phyloP scores from a whole-genome alignment of 2,888 invertebrate species.

The Scaptomyza reducta region DNA sequence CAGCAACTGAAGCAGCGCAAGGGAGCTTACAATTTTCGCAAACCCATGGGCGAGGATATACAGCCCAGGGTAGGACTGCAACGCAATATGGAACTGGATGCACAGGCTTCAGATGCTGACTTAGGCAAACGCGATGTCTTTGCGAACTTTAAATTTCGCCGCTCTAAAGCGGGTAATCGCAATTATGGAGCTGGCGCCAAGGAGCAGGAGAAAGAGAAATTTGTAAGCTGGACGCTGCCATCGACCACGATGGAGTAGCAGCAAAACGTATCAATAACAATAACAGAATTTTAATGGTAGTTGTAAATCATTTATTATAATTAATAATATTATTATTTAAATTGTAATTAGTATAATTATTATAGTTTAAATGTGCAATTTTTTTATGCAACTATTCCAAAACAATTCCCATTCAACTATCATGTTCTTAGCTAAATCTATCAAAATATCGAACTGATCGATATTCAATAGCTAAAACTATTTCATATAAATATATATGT shows the following conservation, averaged over 20 bases:
- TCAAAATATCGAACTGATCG: slow-evolving; percentile 23
- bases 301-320: slow-evolving; percentile 48
- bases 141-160: slow-evolving; percentile 82
- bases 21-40: slow-evolving; percentile 82
- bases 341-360: slow-evolving; percentile 32
- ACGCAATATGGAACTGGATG: slow-evolving; percentile 71
- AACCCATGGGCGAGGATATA: slow-evolving; percentile 52
- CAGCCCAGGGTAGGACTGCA: slow-evolving; percentile 64
- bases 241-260: slow-evolving; percentile 52
- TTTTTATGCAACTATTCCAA: slow-evolving; percentile 73
- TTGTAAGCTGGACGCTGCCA: slow-evolving; percentile 78
- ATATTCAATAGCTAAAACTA: slow-evolving; percentile 38
- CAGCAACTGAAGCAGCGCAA: slow-evolving; percentile 76
- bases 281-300: slow-evolving; percentile 19
- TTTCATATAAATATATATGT: slow-evolving; percentile 43
- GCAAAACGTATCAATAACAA: neutral
- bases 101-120: slow-evolving; percentile 38
- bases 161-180: slow-evolving; percentile 69
- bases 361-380: slow-evolving; percentile 61
- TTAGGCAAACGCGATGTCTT: slow-evolving; percentile 76
- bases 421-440: slow-evolving; percentile 51
- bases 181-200: slow-evolving; percentile 57
- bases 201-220: slow-evolving; percentile 79
- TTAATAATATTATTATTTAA: slow-evolving; percentile 31
- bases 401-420: slow-evolving; percentile 58